Conservation (phyloP, 2,888 invertebrate genomes). For the Ormyrus pomaceus region DNA sequence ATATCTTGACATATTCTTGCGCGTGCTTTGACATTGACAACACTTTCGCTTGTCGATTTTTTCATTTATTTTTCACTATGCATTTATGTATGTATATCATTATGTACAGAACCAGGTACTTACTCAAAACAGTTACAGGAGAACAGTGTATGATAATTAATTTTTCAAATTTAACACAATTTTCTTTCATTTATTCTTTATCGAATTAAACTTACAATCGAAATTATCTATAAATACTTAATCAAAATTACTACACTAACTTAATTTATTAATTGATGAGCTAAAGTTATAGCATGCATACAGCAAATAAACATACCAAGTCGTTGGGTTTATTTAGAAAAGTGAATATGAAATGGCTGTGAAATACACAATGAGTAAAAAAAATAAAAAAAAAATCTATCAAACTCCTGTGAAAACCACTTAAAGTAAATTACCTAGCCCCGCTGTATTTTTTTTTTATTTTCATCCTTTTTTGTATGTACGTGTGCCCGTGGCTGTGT, state of each 20-base stretch:
- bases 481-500: conserved; percentile 64
- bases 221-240: conserved; percentile 46
- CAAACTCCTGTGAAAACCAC: conserved; percentile 37
- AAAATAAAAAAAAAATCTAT: conserved; percentile 33
- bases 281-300: conserved; percentile 39
- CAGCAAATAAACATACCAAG: conserved; percentile 43
- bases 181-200: conserved; percentile 28
- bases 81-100: conserved; percentile 53
- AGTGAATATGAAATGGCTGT: conserved; percentile 16
- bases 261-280: conserved; percentile 39
- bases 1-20: conserved; percentile 40
- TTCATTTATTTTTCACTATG: conserved; percentile 43
- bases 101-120: conserved; percentile 55
- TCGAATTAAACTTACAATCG: conserved; percentile 29
- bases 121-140: conserved; percentile 51
- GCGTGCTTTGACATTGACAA: conserved; percentile 40
- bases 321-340: conserved; percentile 15
- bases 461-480: conserved; percentile 59
- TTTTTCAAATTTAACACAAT: conserved; percentile 20
- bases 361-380: conserved; percentile 23
- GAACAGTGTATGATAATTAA: conserved; percentile 7
- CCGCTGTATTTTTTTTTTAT: conserved; percentile 31
- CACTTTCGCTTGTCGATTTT: conserved; percentile 39
- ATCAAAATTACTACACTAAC: conserved; percentile 46
- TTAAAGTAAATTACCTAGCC: conserved; percentile 53